phyloP scores from a whole-genome alignment of 2,797 vertebrate genomes.

The Podarcis siculus region DNA sequence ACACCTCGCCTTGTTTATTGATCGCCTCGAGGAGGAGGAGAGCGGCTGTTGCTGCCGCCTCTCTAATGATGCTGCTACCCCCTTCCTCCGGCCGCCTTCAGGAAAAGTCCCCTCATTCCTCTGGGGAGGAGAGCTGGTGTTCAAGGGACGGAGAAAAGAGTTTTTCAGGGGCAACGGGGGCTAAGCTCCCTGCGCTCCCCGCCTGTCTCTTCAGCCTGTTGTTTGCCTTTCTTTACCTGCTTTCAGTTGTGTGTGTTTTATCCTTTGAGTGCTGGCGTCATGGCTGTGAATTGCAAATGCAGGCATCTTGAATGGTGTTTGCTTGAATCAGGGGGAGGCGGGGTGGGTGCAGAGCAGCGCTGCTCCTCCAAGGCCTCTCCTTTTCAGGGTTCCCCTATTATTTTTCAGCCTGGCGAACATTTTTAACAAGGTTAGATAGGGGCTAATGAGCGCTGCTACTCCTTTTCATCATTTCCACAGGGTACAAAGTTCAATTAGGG shows the following conservation, averaged over 20 bases:
- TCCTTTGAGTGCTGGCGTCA: no score
- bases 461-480: neutral
- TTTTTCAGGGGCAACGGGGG: neutral
- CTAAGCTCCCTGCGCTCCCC: no score
- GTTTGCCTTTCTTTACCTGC: neutral
- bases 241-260: neutral
- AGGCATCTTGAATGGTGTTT: neutral
- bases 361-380: neutral
- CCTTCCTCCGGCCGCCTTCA: neutral
- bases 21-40: constrained; percentile 10
- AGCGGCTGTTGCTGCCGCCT: constrained; percentile 10
- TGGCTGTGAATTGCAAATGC: neutral
- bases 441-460: neutral
- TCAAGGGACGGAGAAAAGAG: neutral
- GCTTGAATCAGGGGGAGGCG: neutral
- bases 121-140: constrained; percentile 17
- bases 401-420: neutral
- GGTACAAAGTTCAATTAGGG: neutral
- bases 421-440: neutral
- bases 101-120: constrained; percentile 1
- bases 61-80: neutral
- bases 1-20: constrained; percentile 47
- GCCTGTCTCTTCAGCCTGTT: neutral
- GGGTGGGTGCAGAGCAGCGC: neutral
- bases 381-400: neutral